phyloP scores from a whole-genome alignment of 2,888 invertebrate species.

The Tipula helvola region DNA sequence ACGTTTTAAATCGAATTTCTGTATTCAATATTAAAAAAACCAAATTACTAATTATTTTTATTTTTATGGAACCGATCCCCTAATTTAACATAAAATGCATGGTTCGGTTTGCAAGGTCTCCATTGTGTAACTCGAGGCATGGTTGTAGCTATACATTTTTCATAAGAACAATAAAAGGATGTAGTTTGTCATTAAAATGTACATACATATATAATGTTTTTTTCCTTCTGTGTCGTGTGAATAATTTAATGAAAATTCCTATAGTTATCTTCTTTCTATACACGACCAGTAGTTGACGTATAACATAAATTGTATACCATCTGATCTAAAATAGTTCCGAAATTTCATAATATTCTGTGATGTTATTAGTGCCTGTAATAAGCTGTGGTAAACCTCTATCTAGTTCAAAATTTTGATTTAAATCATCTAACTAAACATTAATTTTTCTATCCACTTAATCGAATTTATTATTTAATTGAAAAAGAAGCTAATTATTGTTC shows the following conservation, averaged over 20 bases:
- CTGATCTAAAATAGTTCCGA: not conserved
- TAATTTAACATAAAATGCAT: no score
- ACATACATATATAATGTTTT: not conserved
- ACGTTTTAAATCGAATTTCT: no score
- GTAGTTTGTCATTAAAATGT: not conserved
- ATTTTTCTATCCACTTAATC: no score
- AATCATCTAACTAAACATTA: no score
- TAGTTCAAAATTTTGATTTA: no score
- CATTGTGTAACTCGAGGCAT: not conserved
- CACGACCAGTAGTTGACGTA: not conserved
- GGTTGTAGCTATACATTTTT: not conserved
- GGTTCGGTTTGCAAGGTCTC: not conserved
- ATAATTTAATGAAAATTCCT: not conserved
- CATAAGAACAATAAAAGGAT: not conserved
- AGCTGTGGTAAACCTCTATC: no score
- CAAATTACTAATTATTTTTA: no score
- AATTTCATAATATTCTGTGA: not conserved
- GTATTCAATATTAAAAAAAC: no score
- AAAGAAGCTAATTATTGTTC: no score
- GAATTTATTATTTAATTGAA: no score
- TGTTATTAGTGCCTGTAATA: not conserved
- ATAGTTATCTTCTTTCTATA: not conserved
- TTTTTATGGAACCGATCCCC: no score
- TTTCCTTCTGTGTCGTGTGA: not conserved
- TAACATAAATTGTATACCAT: not conserved